These are phyloP conservation scores for Hydraecia micacea DNA, from an alignment of 2,888 invertebrate species.

Conservation along the genomic window DNA sequence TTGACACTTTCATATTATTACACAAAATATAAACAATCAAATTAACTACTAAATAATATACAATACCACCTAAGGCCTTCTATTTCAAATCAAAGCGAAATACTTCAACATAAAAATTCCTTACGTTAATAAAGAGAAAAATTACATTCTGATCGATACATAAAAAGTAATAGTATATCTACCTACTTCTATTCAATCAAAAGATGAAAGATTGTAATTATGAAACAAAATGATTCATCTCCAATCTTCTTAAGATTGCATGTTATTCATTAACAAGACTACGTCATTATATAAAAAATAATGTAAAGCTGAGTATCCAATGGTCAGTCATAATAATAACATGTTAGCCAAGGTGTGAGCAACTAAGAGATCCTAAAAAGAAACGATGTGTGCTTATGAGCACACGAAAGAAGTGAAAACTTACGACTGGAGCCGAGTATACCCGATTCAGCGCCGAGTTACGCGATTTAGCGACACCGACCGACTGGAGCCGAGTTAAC, in stretches of 20 bases:
- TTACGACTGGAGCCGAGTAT: not conserved
- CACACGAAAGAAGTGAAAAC: not conserved
- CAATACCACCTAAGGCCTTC: not conserved
- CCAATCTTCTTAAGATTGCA: constrained; percentile 31
- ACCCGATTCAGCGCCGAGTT: not conserved
- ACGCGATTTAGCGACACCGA: too few relatives aligned
- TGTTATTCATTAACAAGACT: constrained; percentile 27
- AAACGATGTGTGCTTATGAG: not conserved
- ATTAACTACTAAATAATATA: too few relatives aligned
- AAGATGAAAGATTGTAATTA: constrained; percentile 33
- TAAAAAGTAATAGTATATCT: constrained; percentile 24
- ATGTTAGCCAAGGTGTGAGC: not conserved
- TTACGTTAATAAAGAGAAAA: constrained; percentile 26
- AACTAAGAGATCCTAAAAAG: not conserved
- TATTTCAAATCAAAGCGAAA: constrained; percentile 16
- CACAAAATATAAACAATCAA: not conserved
- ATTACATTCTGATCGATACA: constrained; percentile 4
- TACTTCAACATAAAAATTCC: constrained; percentile 15
- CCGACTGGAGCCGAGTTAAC: too few relatives aligned
- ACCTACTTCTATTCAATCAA: constrained; percentile 19
- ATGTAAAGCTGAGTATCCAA: constrained; percentile 10
- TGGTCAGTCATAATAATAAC: not conserved
- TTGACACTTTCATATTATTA: not conserved
- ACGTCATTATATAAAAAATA: constrained; percentile 21
- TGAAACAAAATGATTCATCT: constrained; percentile 32